Evolutionary conservation across 2,888 invertebrate species (phyloP), one percentile per base, ranked within the genome.

Genomic region (Eurytoma adleriae): DNA sequence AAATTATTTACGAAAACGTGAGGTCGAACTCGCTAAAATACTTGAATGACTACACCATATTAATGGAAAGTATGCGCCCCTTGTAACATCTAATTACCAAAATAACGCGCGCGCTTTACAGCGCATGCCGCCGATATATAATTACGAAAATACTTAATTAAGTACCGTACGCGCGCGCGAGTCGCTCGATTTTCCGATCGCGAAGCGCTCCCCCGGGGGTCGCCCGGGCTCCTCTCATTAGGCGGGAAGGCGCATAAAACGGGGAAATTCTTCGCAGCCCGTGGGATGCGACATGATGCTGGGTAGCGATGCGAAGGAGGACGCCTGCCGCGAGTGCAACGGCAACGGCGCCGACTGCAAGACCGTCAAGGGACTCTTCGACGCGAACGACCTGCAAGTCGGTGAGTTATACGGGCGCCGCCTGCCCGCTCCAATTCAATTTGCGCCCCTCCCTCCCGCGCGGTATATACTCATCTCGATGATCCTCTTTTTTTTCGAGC

Each of bases 221-320:
- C n/a, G 40, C 5, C 40, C 7, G 4, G 4, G 40, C 40, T 4
- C 5, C 40, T 40, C 40, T 40, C 40, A 40, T 40, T 40, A 40
- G 7, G 40, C 5, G 57, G 7, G 18, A 12, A 13, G 4, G 20
- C 20, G n/a, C 18, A 10, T 18, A 57, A 18, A 57, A 20, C 12
- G 20, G 18, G 20, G 18, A 57, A 40, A 40, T 84, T 74, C 72
- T 86, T 87, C 89, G 30, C 87, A 97, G 96, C 94, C 96, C 12
- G 97, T 98, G 61, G 99, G 99, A 78, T 99, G 99, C 90, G 98
- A 99, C 91, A 95, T 95, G 94, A 95, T 97, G 95, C 92, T 99
- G 86, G 98, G 98, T 14, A 98, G 98, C 5, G 92, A 93, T 75
- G 94, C 95, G 13, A 93, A 94, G 85, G 97, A 97, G 91, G 99